A percentile compares a stretch with the other conserved stretches of the same genome.
phyloP scores from a whole-genome alignment of 2,797 vertebrate species.

The Martes flavigula region DNA sequence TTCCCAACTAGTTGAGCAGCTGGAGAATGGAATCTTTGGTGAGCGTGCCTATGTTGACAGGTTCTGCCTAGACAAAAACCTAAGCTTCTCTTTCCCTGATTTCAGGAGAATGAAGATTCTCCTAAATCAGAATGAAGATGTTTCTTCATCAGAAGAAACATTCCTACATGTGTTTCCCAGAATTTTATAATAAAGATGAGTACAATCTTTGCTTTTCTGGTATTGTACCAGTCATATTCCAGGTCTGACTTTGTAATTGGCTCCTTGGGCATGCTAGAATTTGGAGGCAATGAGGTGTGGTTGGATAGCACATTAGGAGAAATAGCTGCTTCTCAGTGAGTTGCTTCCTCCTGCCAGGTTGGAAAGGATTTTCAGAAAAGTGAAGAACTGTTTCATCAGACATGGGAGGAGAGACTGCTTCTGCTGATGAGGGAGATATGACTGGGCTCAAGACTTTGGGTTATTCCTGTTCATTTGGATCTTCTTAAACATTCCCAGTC shows the following conservation, averaged over 20 bases:
- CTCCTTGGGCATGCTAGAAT: slow-evolving; percentile 28
- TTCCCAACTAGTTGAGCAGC: neutral
- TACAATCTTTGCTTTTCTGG: neutral
- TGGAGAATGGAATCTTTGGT: neutral
- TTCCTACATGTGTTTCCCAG: neutral
- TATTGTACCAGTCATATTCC: neutral
- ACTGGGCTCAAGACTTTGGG: neutral
- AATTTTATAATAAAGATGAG: neutral
- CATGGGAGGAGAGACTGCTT: neutral
- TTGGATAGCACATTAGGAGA: slow-evolving; percentile 32
- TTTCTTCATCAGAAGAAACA: neutral
- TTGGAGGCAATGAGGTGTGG: slow-evolving; percentile 19
- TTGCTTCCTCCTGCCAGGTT: neutral
- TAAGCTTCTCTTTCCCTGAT: neutral
- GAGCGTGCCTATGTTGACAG: neutral
- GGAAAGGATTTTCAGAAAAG: neutral
- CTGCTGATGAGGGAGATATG: neutral
- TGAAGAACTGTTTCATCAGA: neutral
- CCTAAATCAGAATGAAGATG: too few species aligned
- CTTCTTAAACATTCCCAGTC: neutral
- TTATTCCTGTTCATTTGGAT: neutral
- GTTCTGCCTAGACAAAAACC: neutral
- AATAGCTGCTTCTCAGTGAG: slow-evolving; percentile 33
- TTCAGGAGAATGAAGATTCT: neutral
- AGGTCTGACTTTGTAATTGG: neutral